Evolutionary conservation across 2,888 invertebrate genomes (phyloP).

Genomic region (Tinea pellionella): DNA sequence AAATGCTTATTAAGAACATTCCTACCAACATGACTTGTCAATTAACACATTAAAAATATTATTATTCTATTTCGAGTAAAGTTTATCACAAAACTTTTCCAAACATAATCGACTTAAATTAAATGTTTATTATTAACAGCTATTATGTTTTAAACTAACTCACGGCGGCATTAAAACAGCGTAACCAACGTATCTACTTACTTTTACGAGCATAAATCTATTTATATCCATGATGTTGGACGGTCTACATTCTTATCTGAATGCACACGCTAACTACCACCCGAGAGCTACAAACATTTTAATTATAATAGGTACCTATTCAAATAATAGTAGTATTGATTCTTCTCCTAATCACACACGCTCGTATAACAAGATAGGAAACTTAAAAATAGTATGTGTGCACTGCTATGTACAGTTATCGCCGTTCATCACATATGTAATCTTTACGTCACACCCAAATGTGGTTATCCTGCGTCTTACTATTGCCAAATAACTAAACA

Average conservation of each 20-base stretch:
- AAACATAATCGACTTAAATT: not conserved
- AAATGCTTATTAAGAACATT: not conserved
- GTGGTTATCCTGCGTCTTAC: not conserved
- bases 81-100: not conserved
- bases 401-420: too few relatives aligned
- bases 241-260: conserved; percentile 62
- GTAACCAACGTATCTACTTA: not conserved
- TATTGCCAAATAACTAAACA: not conserved
- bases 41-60: not conserved
- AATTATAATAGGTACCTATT: not conserved
- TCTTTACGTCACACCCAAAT: not conserved
- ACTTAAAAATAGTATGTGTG: too few relatives aligned
- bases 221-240: conserved; percentile 60
- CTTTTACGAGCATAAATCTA: conserved; percentile 30
- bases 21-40: not conserved
- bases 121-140: not conserved
- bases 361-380: too few relatives aligned
- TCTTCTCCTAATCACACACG: too few relatives aligned
- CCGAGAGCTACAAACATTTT: not conserved
- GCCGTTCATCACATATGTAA: too few relatives aligned
- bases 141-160: not conserved
- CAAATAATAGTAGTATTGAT: not conserved
- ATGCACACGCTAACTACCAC: conserved; percentile 16
- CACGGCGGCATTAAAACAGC: not conserved
- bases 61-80: not conserved